Evolutionary conservation across 2,888 invertebrate species (phyloP), one percentile per base, ranked within the genome.

Genomic region (Uloborus plumipes): DNA sequence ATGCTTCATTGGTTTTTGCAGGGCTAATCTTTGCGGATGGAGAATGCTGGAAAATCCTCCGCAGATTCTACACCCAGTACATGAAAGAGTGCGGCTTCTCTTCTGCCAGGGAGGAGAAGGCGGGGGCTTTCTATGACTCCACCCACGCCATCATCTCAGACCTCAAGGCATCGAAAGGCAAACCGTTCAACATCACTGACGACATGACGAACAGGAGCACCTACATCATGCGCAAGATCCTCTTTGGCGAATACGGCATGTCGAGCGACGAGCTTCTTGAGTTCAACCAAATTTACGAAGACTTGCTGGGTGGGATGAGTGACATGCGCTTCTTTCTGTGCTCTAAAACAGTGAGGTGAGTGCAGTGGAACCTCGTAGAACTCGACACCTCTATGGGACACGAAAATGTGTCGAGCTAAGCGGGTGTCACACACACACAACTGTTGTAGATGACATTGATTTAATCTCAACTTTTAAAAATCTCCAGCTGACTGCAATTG

Each of bases 21-120:
- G 73, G 73, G 16, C 16, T 73, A 6, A n/a, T 50, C 14, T 64
- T 55, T 22, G 6, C 39, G 18, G 55, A 73, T 39, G 73, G 73
- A 15, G 73, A 73, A 15, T 55, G 16, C 0, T 73, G 73, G 73
- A 64, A 64, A 47, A 26, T 53, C 9, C 31, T 53, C 11, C 39
- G 73, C 13, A 64, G 55, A 22, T 73, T 65, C 53, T 64, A 55
- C 26, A 7, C 64, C 11, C 61, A 20, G 9, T 31, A 39, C 20
- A 15, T 73, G 11, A 73, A 65, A 47, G 73, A 73, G 16, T 50
- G 51, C 9, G 73, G 73, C 3, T 14, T 64, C 11, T 47, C 26
- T 15, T 53, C 55, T 2, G 11, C 64, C 15, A 73, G 53, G n/a
- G 64, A 53, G 2, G 22, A n/a, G 22, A 20, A 53, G 11, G n/a